Conservation (phyloP, 92 coral and sea anemone genomes). For the Palythoa heliodiscus region DNA sequence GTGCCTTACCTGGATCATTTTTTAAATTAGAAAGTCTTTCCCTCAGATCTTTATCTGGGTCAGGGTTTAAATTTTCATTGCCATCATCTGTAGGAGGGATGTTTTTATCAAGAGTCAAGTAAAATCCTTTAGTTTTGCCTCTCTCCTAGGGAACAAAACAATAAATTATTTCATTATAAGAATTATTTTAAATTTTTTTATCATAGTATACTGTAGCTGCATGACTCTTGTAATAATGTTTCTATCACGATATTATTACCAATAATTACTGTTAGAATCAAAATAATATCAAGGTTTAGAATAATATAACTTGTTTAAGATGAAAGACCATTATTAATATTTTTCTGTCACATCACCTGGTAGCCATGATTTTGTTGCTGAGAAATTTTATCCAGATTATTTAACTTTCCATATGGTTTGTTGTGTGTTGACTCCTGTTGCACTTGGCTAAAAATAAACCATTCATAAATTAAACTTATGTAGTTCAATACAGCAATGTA, state of each 20-base stretch:
- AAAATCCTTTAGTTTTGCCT: not conserved
- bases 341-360: not conserved
- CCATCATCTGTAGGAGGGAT: slow-evolving; percentile 7
- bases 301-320: too few relatives aligned
- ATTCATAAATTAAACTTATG: too few relatives aligned
- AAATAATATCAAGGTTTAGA: too few relatives aligned
- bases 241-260: too few relatives aligned
- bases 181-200: not conserved
- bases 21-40: slow-evolving; percentile 78
- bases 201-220: too few relatives aligned
- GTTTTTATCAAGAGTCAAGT: not conserved
- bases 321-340: not conserved
- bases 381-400: not conserved
- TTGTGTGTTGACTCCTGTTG: not conserved
- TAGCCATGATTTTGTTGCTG: not conserved
- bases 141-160: slow-evolving; percentile 16
- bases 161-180: not conserved
- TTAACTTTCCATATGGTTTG: not conserved
- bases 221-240: too few relatives aligned
- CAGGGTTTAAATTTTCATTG: slow-evolving; percentile 48
- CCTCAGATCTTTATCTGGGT: slow-evolving; percentile 85
- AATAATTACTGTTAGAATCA: too few relatives aligned
- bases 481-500: not conserved
- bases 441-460: not conserved
- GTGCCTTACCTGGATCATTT: not conserved